Evolutionary conservation across 2,888 invertebrate genomes (phyloP).

Genomic region (Chrysina gloriosa): DNA sequence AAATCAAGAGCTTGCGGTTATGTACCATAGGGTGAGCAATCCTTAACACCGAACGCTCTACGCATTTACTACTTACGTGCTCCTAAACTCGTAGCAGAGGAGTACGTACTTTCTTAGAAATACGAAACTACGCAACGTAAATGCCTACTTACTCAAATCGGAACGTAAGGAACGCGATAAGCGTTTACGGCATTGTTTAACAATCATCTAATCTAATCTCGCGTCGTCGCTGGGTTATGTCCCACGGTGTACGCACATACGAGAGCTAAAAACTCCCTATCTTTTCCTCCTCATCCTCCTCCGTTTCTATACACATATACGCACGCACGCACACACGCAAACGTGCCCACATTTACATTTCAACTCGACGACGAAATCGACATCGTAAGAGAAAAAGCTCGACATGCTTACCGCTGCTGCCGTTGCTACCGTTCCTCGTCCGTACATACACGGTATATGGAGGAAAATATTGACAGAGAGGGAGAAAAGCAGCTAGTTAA

Average conservation of each 20-base stretch:
- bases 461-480: conserved; percentile 57
- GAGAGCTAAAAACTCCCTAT: neutral
- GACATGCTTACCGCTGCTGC: conserved; percentile 52
- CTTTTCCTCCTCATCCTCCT: neutral
- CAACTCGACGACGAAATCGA: conserved; percentile 45
- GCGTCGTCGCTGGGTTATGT: conserved; percentile 2
- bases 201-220: conserved; percentile 15
- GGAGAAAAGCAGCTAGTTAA: conserved; percentile 53
- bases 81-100: no score
- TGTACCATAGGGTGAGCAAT: no score
- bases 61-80: no score
- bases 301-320: neutral
- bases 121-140: neutral
- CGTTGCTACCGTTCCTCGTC: no score
- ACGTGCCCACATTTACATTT: conserved; percentile 49
- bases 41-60: no score
- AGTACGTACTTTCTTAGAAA: neutral
- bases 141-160: neutral
- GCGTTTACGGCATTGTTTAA: conserved; percentile 17
- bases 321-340: conserved; percentile 33
- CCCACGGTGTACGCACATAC: conserved; percentile 2
- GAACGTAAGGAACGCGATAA: neutral
- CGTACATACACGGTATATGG: no score
- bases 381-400: conserved; percentile 43
- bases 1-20: no score